These are phyloP conservation scores for Tragelaphus eurycerus DNA, from an alignment of 2,797 vertebrate species.

Conservation along the genomic window DNA sequence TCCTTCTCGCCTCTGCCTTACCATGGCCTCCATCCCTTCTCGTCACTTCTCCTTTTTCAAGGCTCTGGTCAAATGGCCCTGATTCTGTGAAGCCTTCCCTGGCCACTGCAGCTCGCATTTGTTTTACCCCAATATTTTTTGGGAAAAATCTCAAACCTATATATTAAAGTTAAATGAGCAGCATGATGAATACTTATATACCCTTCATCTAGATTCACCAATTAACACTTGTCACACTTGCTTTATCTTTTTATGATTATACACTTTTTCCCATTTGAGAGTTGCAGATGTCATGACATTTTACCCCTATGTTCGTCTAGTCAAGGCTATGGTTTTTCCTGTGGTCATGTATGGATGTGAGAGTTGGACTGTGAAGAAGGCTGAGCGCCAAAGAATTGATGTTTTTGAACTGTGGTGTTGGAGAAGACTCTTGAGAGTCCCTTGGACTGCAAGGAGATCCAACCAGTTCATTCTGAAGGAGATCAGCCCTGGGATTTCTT, in stretches of 20 bases:
- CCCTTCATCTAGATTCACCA: not conserved
- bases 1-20: not conserved
- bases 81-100: not conserved
- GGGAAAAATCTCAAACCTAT: not conserved
- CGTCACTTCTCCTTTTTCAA: not conserved
- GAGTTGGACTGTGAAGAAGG: too few species aligned
- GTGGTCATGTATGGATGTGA: too few species aligned
- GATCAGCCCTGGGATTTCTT: too few species aligned
- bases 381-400: too few species aligned
- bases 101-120: not conserved
- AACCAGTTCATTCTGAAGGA: too few species aligned
- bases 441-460: too few species aligned
- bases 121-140: not conserved
- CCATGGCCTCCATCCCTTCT: not conserved
- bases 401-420: too few species aligned
- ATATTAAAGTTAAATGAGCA: not conserved
- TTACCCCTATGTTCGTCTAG: not conserved
- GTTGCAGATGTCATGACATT: not conserved
- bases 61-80: not conserved
- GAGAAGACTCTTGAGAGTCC: too few species aligned
- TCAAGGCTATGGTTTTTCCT: too few species aligned
- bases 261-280: not conserved
- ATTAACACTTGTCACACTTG: not conserved
- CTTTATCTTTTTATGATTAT: not conserved
- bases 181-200: not conserved